phyloP scores from a whole-genome alignment of 2,113 vertebrate genomes.

The Aleadryas rufinucha region DNA sequence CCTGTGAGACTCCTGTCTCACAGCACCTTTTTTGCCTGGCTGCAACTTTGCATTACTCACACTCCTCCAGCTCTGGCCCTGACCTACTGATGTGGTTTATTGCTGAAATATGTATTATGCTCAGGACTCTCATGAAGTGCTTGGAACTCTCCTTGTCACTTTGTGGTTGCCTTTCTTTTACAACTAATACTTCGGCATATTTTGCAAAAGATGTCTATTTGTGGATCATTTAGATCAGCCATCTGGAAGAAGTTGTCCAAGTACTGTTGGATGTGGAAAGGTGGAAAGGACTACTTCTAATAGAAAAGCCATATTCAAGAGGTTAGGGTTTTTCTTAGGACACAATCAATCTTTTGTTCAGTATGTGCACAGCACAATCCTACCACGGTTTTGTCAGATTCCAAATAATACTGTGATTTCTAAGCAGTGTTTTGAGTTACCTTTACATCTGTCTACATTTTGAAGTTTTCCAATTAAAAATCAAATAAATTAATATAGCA shows the following conservation, averaged over 20 bases:
- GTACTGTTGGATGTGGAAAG: neutral
- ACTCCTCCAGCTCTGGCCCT: neutral
- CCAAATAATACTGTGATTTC: neutral
- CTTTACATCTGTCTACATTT: neutral
- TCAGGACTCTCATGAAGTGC: neutral
- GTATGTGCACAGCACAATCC: neutral
- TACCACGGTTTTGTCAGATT: neutral
- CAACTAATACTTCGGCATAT: neutral
- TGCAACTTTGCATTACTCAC: neutral
- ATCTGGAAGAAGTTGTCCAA: neutral
- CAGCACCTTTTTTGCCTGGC: neutral
- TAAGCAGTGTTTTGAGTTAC: neutral
- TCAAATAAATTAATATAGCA: neutral
- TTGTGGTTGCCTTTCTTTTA: neutral
- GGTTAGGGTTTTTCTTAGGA: neutral
- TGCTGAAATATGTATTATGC: neutral
- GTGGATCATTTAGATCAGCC: neutral
- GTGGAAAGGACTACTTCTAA: neutral
- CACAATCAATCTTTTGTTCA: neutral
- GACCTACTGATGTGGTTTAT: neutral
- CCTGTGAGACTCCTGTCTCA: neutral
- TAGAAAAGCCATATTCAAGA: neutral
- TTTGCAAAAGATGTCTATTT: neutral
- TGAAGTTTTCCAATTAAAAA: neutral
- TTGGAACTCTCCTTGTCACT: neutral